These are phyloP conservation scores for Galagoides demidoff DNA, from an alignment of 2,797 vertebrate genomes.

Conservation along the genomic window DNA sequence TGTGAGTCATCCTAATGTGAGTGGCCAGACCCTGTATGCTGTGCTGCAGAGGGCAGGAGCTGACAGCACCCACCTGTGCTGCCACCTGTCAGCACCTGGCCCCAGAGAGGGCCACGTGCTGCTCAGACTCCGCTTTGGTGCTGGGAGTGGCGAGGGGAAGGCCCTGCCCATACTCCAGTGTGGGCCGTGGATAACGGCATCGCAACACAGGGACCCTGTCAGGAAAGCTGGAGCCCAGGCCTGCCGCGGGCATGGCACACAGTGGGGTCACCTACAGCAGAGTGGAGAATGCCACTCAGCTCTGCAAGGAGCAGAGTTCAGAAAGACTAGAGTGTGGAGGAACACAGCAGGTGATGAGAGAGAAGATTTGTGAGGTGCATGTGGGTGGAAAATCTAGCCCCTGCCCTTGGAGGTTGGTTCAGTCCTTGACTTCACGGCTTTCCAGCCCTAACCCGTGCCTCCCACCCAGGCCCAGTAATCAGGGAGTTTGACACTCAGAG, in stretches of 20 bases:
- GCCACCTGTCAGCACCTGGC: background rate
- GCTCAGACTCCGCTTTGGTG: rapidly evolving
- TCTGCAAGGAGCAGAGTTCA: rapidly evolving
- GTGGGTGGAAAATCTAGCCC: rapidly evolving
- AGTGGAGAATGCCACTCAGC: rapidly evolving
- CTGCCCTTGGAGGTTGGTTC: background rate
- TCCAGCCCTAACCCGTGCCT: background rate
- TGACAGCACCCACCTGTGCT: rapidly evolving
- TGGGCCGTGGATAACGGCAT: no score
- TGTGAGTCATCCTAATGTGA: background rate
- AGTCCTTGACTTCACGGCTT: background rate
- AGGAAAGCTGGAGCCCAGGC: background rate
- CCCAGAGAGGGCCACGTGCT: rapidly evolving
- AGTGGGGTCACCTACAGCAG: rapidly evolving
- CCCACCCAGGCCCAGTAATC: background rate
- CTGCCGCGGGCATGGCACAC: rapidly evolving
- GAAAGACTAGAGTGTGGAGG: rapidly evolving
- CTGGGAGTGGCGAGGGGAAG: background rate
- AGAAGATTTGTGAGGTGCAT: rapidly evolving
- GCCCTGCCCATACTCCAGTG: rapidly evolving
- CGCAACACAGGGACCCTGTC: rapidly evolving
- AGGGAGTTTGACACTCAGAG: background rate
- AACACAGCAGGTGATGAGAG: rapidly evolving
- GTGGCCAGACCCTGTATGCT: rapidly evolving
- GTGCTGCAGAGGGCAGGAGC: no score